These are phyloP conservation scores for Madoqua kirkii DNA, from an alignment of 2,113 vertebrate genomes.

Conservation along the genomic window DNA sequence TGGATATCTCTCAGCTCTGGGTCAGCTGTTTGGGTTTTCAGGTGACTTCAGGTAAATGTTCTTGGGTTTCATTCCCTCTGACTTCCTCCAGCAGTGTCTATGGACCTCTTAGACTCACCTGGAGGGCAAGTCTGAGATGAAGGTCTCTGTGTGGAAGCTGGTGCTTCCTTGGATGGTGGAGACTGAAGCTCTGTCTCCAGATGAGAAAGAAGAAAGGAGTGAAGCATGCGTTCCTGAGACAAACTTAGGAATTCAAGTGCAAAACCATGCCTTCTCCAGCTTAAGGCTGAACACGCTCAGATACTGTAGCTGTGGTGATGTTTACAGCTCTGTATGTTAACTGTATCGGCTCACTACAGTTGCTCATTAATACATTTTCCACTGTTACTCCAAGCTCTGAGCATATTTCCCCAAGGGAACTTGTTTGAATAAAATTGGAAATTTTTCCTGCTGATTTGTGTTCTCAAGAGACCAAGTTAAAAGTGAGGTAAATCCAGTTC, in stretches of 20 bases:
- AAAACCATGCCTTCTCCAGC: background rate
- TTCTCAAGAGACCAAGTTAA: background rate
- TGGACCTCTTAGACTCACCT: background rate
- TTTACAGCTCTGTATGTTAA: background rate
- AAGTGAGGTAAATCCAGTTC: background rate
- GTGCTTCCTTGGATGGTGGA: background rate
- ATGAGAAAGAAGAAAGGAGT: background rate
- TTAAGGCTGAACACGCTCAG: background rate
- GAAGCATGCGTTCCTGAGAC: background rate
- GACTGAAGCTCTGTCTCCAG: background rate
- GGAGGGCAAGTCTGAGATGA: background rate
- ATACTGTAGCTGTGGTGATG: no score
- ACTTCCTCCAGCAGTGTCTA: no score
- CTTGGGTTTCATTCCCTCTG: background rate
- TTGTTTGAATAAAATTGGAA: background rate
- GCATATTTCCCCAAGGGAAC: background rate
- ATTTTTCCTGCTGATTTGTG: background rate
- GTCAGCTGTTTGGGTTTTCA: background rate
- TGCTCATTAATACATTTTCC: background rate
- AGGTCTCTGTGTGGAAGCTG: background rate
- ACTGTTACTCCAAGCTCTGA: background rate
- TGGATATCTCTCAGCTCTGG: background rate
- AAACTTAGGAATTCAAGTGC: background rate
- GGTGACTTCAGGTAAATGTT: background rate
- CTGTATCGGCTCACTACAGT: background rate